Percentiles rank a stretch among this genome's conserved stretches.
Evolutionary conservation across 64 coral and sea anemone species (phyloP).

Genomic region (Actinia equina): DNA sequence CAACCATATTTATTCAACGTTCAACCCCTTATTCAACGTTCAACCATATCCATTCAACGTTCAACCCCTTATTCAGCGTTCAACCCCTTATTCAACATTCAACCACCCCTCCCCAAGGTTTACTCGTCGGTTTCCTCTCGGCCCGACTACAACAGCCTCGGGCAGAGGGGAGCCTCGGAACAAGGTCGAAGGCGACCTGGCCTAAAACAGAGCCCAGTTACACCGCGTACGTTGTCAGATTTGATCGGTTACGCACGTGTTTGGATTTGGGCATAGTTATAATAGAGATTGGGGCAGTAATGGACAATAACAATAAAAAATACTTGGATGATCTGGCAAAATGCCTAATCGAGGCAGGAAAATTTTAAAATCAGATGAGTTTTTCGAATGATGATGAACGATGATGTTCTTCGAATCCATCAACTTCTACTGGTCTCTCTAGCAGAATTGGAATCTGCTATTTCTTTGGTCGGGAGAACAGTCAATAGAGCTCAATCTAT

Average conservation of each 20-base stretch:
- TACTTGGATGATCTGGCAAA: slow-evolving; percentile 22
- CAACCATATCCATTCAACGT: background rate
- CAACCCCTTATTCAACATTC: background rate
- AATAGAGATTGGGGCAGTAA: no score
- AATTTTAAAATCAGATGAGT: slow-evolving; percentile 13
- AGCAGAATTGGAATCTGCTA: slow-evolving; percentile 18
- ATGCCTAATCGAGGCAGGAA: slow-evolving; percentile 12
- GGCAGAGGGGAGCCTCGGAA: no score
- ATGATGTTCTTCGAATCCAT: background rate
- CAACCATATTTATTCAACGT: background rate
- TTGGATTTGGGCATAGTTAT: no score
- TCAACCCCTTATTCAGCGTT: no score
- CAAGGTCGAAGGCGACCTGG: no score
- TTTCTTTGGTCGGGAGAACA: slow-evolving; percentile 9
- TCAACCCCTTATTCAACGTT: background rate
- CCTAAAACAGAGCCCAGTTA: no score
- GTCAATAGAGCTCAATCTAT: slow-evolving; percentile 32
- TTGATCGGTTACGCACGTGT: background rate
- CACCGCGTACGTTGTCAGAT: background rate
- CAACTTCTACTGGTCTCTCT: slow-evolving; percentile 13
- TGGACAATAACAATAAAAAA: background rate
- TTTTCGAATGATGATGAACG: no score
- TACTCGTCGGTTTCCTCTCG: background rate
- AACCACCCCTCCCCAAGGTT: background rate
- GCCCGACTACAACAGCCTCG: rapidly evolving